Evolutionary conservation across 2,797 vertebrate genomes (phyloP), one percentile per base, ranked within the genome.

Genomic region (Tokudaia muenninki): DNA sequence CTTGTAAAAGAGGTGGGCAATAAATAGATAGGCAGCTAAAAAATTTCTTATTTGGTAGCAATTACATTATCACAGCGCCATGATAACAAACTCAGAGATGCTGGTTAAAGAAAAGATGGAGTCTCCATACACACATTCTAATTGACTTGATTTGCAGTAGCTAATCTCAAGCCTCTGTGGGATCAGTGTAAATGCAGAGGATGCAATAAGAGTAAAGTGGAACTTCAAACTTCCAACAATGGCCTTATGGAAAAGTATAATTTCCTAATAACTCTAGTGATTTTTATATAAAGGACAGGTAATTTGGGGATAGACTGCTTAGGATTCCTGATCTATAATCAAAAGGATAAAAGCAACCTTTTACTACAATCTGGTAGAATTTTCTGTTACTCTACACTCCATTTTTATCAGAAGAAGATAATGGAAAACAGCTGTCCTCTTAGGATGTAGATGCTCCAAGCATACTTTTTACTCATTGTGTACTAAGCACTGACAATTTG

Each of bases 211-310:
- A 94, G 72, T 29, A 72, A 47, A n/a, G 87, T 86, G 78, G n/a
- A 78, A 86, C 83, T 92, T 65, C 31, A 86, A 77, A 82, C 80
- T 94, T 92, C 47, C 50, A 78, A 55, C 70, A 88, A 67, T 70
- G 0, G 31, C 31, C 7, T 47, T 59, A 37, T 61, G 3, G 61
- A 89, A 91, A 77, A 7, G 1, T 70, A 55, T 52, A 81, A 80
- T 77, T 87, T 21, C 65, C 77, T 86, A 82, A 63, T 94, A 44
- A 89, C 37, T 41, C 4, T 52, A 61, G 34, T 34, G 29, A 50
- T 74, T 94, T 93, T 94, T 83, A 94, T 84, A 89, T 82, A 94
- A 96, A 19, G 14, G 13, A 79, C 63, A 96, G 55, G 41, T 91
- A 74, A 92, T 70, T 93, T 96, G 74, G 57, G 29, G 34, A 67